Base-by-base conservation (phyloP, 2,888 invertebrate species). In the Acanthosepion esculentum region DNA sequence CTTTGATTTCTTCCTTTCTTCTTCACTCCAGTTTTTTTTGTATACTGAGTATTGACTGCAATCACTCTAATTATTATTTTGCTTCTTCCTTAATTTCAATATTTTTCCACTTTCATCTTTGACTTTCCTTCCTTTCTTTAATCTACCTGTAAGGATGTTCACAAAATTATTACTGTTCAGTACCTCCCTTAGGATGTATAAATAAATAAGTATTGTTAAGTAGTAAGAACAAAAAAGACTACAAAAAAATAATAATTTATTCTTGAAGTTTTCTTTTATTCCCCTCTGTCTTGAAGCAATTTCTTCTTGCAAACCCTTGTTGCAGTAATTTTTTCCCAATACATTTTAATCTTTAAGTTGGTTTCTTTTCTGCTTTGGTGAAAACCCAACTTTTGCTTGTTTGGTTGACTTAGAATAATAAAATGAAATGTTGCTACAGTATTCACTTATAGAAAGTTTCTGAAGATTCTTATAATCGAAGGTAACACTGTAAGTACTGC, bases 141-240 rank as follows among this genome's bases (percentile, higher is more conserved):
- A 59, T 78, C 23, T 78, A n/a, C n/a, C n/a, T 33, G 33, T 15
- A n/a, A 78, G n/a, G 29, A n/a, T 78, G 10, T 78, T 78, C 78
- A n/a, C 29, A n/a, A 78, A 78, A 78, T 78, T n/a, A 78, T 78
- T 78, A 78, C n/a, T 33, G 12, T 78, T 78, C n/a, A 18, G n/a
- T 15, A 78, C 15, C n/a, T 78, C 78, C 59, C n/a, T 78, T n/a
- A 33, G 78, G 78, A 78, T 78, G n/a, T 78, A 78, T 78, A 78
- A 78, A 78, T n/a, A 78, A 78, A 78, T 78, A 78, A 78, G 78
- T 78, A 78, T 78, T 78, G 78, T 78, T n/a, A 78, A n/a, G 78
- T 15, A 33, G 78, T n/a, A 23, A 78, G 78, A 15, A 33, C 78
- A n/a, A 78, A 78, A 78, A n/a, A 15, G 78, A n/a, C 78, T 15